Conservation (phyloP, 2,113 vertebrate species). For the Lamprologus sp. region DNA sequence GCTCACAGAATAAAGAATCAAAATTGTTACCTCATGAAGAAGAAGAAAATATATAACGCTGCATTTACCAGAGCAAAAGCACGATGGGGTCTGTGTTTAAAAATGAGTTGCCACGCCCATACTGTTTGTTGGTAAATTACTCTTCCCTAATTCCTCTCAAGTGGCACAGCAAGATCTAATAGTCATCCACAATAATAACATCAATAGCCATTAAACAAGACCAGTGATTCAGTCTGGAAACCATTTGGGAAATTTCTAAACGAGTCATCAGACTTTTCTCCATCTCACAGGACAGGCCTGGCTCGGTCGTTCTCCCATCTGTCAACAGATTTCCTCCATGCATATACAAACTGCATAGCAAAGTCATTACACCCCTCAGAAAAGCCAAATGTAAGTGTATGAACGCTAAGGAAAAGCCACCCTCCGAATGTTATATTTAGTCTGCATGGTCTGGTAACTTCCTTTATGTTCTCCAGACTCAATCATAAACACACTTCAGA, state of each 20-base stretch:
- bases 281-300: conserved; percentile 4
- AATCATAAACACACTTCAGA: conserved; percentile 46
- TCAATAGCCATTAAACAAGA: conserved; percentile 47
- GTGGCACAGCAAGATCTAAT: conserved; percentile 42
- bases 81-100: background rate
- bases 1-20: background rate
- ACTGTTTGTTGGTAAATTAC: conserved; percentile 33
- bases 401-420: background rate
- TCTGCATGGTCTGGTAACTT: conserved; percentile 51
- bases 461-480: conserved; percentile 45
- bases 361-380: conserved; percentile 21
- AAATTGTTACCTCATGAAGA: background rate
- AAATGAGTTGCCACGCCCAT: background rate
- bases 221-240: conserved; percentile 41
- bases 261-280: conserved; percentile 21
- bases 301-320: background rate
- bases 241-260: conserved; percentile 36
- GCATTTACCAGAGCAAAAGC: background rate
- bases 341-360: conserved; percentile 16
- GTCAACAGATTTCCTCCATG: conserved; percentile 10
- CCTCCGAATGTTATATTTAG: conserved; percentile 51
- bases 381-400: background rate
- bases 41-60: background rate
- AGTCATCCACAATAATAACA: conserved; percentile 45
- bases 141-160: conserved; percentile 37